A percentile compares a stretch with the other conserved stretches of the same genome.
These are phyloP conservation scores for Eupeodes corollae DNA, from an alignment of 1,140 invertebrate genomes.

Conservation along the genomic window DNA sequence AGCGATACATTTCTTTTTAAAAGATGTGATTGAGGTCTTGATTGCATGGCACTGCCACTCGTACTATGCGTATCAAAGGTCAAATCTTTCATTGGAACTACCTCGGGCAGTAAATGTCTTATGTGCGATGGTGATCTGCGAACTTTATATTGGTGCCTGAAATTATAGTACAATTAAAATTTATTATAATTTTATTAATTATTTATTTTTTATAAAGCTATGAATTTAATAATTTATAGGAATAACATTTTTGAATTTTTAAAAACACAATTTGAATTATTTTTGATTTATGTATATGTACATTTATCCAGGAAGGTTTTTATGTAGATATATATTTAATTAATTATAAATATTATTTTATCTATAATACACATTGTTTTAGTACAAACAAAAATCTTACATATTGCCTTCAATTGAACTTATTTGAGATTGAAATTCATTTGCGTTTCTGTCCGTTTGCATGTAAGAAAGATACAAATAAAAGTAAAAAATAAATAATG, in stretches of 20 bases:
- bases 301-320: neutral
- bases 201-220: neutral
- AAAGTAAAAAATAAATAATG: too few relatives aligned
- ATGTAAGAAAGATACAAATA: too few relatives aligned
- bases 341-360: too few relatives aligned
- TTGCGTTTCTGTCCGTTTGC: too few relatives aligned
- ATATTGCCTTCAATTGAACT: too few relatives aligned
- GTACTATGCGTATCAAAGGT: constrained; percentile 34
- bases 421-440: too few relatives aligned
- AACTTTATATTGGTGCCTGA: constrained; percentile 49
- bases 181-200: neutral
- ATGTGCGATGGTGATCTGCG: constrained; percentile 61
- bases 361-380: too few relatives aligned
- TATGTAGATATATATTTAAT: neutral
- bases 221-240: neutral
- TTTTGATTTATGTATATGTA: neutral
- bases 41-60: constrained; percentile 18
- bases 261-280: neutral
- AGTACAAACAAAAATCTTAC: too few relatives aligned
- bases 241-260: neutral
- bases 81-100: constrained; percentile 46
- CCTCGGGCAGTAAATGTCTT: constrained; percentile 55
- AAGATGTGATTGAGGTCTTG: constrained; percentile 18
- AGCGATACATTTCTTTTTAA: constrained; percentile 35
- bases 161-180: constrained; percentile 2